phyloP scores from a whole-genome alignment of 2,888 invertebrate species.

The Laothoe populi region DNA sequence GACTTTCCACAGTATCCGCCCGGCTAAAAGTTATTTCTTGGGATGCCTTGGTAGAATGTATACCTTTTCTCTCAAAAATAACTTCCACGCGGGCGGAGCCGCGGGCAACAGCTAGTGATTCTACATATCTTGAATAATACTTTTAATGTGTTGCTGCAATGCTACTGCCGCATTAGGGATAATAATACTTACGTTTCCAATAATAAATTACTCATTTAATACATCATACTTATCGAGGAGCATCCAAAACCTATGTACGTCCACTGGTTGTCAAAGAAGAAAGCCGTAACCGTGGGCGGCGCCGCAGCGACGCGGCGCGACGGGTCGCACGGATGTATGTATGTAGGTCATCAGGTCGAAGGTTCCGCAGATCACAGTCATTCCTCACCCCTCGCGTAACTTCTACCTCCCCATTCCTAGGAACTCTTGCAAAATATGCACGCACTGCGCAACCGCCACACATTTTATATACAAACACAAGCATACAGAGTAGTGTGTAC shows the following conservation, averaged over 20 bases:
- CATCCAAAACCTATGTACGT: constrained; percentile 3
- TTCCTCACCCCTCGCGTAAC: constrained; percentile 50
- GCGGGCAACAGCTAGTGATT: too few species aligned
- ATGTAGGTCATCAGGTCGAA: constrained; percentile 76
- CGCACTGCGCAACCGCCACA: constrained; percentile 52
- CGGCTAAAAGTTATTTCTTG: too few species aligned
- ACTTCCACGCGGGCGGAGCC: too few species aligned
- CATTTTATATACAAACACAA: constrained; percentile 26
- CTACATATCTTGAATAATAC: too few species aligned
- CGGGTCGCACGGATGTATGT: constrained; percentile 42
- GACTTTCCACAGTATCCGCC: too few species aligned
- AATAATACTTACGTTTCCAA: too few species aligned
- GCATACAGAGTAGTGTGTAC: constrained; percentile 10
- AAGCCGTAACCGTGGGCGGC: constrained; percentile 41
- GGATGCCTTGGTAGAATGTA: too few species aligned
- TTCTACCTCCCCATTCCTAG: constrained; percentile 44
- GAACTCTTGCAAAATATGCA: constrained; percentile 48
- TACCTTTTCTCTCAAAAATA: too few species aligned
- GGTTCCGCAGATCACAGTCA: constrained; percentile 55
- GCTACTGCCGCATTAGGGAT: too few species aligned
- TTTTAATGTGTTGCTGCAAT: too few species aligned
- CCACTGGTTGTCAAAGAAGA: constrained; percentile 27
- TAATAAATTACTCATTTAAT: not conserved
- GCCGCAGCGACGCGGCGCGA: too few species aligned
- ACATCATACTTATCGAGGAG: not conserved